Base-by-base conservation (phyloP, 2,113 vertebrate species). In the Theropithecus gelada region DNA sequence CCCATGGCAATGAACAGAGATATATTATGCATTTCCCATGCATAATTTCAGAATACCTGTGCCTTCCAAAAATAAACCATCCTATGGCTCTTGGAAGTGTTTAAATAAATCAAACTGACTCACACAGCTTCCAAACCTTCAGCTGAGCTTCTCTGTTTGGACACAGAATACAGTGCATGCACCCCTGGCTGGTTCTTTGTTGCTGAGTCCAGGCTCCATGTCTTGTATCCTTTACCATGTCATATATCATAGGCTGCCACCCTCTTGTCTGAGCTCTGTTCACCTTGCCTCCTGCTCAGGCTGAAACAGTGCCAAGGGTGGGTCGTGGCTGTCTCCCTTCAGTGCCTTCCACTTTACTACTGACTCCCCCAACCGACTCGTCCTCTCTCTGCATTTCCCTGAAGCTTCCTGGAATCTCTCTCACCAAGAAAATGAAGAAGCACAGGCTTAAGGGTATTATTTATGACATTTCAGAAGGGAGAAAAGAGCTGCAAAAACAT, bases 381-480 rank as follows among this genome's bases (percentile, higher is more conserved):
- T 32, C 48, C 6, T 61, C 14, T 91, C 55, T 68, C 55, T 81
- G 25, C n/a, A 35, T 12, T 85, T 94, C 68, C 66, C 40, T 43
- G 40, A 72, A 83, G 87, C 61, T 64, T 72, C 35, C 70, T 93
- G 30, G 52, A 35, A 94, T 57, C 72, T 82, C 73, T 87, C 50
- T 80, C 68, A 95, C 50, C 94, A 84, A 82, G 86, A 84, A 96
- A 97, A 70, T 91, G 96, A 96, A 75, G 91, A 85, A 68, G 35
- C 81, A 73, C 38, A 84, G 68, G 11, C 52, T 75, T 93, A 93
- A 89, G n/a, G 0, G 93, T 97, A 97, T 93, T 90, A 87, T 25
- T 80, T 96, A 94, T 87, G 96, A 94, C 85, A 94, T 97, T 98
- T 98, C 85, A 97, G 94, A 97, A 94, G 94, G 92, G 97, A 98